Evolutionary conservation across 2,888 invertebrate species (phyloP).

Genomic region (Ischnura elegans): DNA sequence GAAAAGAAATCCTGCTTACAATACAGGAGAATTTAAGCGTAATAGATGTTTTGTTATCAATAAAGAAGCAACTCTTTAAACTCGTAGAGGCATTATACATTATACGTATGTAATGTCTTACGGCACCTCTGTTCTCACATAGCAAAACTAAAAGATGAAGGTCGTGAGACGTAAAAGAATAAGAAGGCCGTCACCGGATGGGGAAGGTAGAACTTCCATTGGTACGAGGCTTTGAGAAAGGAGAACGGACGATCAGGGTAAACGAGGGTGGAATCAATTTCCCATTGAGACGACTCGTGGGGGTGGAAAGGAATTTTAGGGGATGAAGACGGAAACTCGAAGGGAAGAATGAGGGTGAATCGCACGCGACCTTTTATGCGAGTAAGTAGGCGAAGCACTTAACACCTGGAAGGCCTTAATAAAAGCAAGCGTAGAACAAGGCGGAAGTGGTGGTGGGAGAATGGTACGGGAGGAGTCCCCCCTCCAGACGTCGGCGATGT

Average conservation of each 20-base stretch:
- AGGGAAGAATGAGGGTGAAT: not conserved
- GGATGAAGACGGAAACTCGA: not conserved
- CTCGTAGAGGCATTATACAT: no score
- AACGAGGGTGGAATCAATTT: not conserved
- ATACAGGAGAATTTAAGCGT: no score
- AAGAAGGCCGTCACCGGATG: not conserved
- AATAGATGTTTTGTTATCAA: no score
- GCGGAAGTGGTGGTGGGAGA: not conserved
- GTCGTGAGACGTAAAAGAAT: not conserved
- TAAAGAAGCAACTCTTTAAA: no score
- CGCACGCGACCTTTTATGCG: not conserved
- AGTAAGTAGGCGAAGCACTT: not conserved
- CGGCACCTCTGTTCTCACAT: no score
- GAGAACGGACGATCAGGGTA: not conserved
- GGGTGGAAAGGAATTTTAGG: not conserved
- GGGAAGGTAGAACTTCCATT: no score
- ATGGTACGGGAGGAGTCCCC: not conserved
- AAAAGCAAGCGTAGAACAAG: not conserved
- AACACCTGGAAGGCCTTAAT: not conserved
- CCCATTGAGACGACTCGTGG: not conserved
- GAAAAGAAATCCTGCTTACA: no score
- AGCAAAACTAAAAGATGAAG: not conserved
- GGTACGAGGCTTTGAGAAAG: no score
- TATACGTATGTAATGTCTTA: no score
- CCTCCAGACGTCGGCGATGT: not conserved